Evolutionary conservation across 2,888 invertebrate genomes (phyloP), one percentile per base, ranked within the genome.

Genomic region (Ditula angustiorana): DNA sequence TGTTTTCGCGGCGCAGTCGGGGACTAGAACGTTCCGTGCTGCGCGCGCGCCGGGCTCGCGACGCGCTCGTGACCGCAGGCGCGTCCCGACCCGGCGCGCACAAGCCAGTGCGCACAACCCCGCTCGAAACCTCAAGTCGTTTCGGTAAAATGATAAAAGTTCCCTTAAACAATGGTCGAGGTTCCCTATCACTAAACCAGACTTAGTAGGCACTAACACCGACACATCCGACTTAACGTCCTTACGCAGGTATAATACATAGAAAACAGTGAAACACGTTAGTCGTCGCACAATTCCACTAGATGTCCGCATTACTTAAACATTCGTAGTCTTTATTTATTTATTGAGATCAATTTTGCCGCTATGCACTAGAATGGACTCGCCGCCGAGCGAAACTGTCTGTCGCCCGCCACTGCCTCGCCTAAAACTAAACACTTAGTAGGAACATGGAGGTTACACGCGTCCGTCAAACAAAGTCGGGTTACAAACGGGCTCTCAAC

Each of bases 331-430:
- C 87, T 87, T 88, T 87, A 86, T 86, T 83, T 87, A 82, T 80
- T 82, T 84, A 91, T 82, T 92, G 92, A 92, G 92, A 92, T 92
- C 92, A 92, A 85, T 86, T 85, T 85, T 85, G 86, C 87, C 89
- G 83, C 86, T 86, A 83, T 79, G 86, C 87, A 85, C 86, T 86
- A 85, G 74, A 72, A 75, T 80, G 79, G 76, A 74, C 73, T 73
- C 78, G 79, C 76, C 82, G 81, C 82, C 82, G 69, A 72, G 75
- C 79, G 76, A 71, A 70, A 62, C 19, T 19, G 41, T 50, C 44
- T 69, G 63, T 69, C 69, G 61, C 67, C n/a, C 71, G 67, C 74
- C 68, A 67, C 75, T 57, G 71, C 71, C 73, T 78, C 71, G 76
- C 73, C 69, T 73, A 60, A 69, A 35, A 61, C 59, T 64, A 67